phyloP scores from a whole-genome alignment of 2,113 vertebrate species.

The Bombycilla garrulus region DNA sequence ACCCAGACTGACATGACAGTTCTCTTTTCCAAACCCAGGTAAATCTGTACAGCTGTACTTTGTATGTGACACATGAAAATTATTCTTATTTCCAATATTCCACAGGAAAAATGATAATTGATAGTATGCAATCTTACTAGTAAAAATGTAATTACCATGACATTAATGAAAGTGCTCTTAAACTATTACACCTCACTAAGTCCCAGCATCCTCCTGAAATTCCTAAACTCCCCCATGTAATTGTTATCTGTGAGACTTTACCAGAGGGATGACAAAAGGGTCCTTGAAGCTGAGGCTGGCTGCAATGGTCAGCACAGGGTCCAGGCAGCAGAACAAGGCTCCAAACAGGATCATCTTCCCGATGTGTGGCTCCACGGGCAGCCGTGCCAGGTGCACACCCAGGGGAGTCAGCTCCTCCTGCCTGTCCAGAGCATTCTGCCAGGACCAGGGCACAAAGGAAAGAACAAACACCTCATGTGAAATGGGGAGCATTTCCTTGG shows the following conservation, averaged over 20 bases:
- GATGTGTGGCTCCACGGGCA: slow-evolving; percentile 95
- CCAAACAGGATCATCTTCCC: slow-evolving; percentile 98
- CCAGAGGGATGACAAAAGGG: slow-evolving; percentile 96
- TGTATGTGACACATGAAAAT: neutral
- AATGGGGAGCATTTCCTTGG: neutral
- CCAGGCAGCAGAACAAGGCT: slow-evolving; percentile 91
- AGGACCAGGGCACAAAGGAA: neutral
- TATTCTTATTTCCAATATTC: neutral
- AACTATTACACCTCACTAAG: neutral
- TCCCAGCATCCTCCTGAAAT: neutral
- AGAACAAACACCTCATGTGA: accelerated
- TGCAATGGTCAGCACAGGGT: slow-evolving; percentile 94
- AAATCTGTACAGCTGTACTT: neutral
- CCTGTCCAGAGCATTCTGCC: slow-evolving; percentile 90
- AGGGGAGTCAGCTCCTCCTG: slow-evolving; percentile 90
- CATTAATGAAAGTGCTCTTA: neutral
- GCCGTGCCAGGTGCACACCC: slow-evolving; percentile 89
- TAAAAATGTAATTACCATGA: neutral
- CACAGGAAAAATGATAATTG: neutral
- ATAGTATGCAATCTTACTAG: neutral
- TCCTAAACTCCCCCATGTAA: neutral
- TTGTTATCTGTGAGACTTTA: slow-evolving; percentile 50
- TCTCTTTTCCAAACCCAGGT: neutral
- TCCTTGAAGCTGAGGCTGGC: slow-evolving; percentile 98
- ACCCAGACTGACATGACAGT: neutral